Conservation (phyloP, 64 coral and sea anemone genomes). For the Stylophora pistillata region DNA sequence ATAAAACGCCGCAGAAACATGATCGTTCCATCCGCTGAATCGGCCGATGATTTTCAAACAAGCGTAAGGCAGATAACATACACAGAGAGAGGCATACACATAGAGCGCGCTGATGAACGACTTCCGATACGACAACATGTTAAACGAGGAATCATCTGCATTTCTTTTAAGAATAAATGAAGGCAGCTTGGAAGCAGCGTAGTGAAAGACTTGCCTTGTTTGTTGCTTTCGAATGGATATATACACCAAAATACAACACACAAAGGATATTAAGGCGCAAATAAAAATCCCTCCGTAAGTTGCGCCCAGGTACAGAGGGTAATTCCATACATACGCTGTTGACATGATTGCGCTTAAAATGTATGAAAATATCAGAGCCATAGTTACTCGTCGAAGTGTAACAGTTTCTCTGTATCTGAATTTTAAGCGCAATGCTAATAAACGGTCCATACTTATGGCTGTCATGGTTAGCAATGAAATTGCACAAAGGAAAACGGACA, state of each 20-base stretch:
- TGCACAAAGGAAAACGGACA: neutral
- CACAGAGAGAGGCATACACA: neutral
- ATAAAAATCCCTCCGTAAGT: neutral
- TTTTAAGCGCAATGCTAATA: neutral
- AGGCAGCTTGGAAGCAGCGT: neutral
- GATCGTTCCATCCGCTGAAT: neutral
- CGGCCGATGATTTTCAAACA: neutral
- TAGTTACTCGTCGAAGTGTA: neutral
- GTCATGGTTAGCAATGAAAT: neutral
- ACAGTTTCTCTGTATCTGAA: conserved; percentile 13
- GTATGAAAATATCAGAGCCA: neutral
- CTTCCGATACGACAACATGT: neutral
- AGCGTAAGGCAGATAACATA: neutral
- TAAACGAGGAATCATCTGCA: neutral
- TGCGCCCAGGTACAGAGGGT: neutral
- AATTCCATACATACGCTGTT: neutral
- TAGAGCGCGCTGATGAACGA: neutral
- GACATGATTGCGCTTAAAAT: conserved; percentile 2
- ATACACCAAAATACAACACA: neutral
- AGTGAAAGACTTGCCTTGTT: neutral
- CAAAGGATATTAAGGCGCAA: neutral
- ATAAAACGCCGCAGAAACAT: neutral
- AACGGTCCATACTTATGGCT: neutral
- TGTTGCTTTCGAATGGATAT: neutral
- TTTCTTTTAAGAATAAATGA: neutral